Percentiles rank a stretch among this genome's conserved stretches.
Evolutionary conservation across 2,888 invertebrate genomes (phyloP).

Genomic region (Cryptocheilus praepositus): DNA sequence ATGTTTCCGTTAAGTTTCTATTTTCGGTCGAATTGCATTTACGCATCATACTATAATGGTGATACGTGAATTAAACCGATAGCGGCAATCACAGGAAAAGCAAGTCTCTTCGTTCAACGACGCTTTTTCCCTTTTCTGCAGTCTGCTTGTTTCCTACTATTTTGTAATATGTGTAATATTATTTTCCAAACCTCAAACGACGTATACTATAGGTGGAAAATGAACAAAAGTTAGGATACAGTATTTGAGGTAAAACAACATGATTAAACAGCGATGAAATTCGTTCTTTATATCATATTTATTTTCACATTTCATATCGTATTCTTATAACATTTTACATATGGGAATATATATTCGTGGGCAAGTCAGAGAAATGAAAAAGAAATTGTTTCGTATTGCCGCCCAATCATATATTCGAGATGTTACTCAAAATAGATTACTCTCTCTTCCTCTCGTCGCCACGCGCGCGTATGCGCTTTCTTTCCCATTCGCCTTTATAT

Average conservation of each 20-base stretch:
- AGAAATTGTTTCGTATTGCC: conserved; percentile 55
- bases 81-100: no score
- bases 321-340: conserved; percentile 64
- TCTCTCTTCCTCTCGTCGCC: not conserved
- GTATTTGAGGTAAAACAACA: not conserved
- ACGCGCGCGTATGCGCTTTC: conserved; percentile 37
- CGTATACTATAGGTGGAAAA: no score
- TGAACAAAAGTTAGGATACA: not conserved
- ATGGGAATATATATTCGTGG: conserved; percentile 62
- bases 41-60: no score
- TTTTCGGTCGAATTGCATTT: not conserved
- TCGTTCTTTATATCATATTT: conserved; percentile 67
- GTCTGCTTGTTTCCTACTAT: no score
- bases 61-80: no score
- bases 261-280: conserved; percentile 19
- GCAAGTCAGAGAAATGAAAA: conserved; percentile 65
- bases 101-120: no score
- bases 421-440: no score
- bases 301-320: conserved; percentile 62
- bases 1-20: not conserved
- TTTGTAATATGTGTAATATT: no score
- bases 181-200: no score
- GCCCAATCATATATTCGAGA: conserved; percentile 43
- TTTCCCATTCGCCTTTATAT: conserved; percentile 44
- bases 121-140: no score